Evolutionary conservation across 2,797 vertebrate species (phyloP).

Genomic region (Cyclura pinguis): DNA sequence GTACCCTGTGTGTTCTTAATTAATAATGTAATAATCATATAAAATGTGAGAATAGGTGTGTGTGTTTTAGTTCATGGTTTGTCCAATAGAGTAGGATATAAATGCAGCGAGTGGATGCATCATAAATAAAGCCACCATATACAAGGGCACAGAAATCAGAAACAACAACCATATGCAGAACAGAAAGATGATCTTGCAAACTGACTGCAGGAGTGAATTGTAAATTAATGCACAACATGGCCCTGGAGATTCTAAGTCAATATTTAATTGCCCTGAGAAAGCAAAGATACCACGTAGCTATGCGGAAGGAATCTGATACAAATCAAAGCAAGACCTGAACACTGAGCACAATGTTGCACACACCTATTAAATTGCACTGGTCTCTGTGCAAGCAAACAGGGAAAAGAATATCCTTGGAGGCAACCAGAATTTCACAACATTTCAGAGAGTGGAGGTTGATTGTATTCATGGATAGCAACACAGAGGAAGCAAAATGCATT

Average conservation of each 20-base stretch:
- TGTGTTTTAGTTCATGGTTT: neutral
- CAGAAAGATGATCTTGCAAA: conserved; percentile 36
- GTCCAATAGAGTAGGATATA: neutral
- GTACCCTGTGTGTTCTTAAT: conserved; percentile 1
- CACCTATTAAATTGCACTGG: conserved; percentile 8
- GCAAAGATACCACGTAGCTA: conserved; percentile 9
- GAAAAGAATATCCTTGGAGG: conserved; percentile 8
- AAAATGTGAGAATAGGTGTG: neutral
- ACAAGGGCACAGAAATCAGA: conserved; percentile 18
- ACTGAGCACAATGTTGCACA: conserved; percentile 11
- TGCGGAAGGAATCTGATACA: neutral
- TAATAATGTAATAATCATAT: conserved; percentile 12
- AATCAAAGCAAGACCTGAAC: conserved; percentile 19
- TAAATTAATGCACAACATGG: conserved; percentile 21
- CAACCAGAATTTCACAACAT: neutral
- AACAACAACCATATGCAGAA: neutral
- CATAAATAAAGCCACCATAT: neutral
- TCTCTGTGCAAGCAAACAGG: neutral
- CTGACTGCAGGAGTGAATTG: conserved; percentile 44
- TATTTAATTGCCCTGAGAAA: neutral
- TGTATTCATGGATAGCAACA: conserved; percentile 11
- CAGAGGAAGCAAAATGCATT: neutral
- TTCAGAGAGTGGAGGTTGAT: conserved; percentile 25
- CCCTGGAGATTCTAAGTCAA: conserved; percentile 23
- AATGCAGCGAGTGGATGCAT: conserved; percentile 24